Evolutionary conservation across 2,888 invertebrate species (phyloP).

Genomic region (Candidula unifasciata): DNA sequence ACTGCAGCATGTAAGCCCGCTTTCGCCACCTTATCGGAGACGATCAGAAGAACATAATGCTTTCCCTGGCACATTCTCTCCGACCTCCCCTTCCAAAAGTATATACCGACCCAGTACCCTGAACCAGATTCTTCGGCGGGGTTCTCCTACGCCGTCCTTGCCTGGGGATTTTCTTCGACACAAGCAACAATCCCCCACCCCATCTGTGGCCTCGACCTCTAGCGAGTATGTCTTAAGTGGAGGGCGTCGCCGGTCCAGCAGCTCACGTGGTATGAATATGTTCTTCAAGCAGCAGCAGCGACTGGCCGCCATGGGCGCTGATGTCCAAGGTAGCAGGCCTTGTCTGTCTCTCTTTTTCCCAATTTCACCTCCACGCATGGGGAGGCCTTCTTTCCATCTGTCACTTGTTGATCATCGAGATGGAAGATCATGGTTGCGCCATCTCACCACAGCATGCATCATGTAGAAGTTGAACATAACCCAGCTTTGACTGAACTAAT

Average conservation of each 20-base stretch:
- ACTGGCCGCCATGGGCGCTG: constrained; percentile 63
- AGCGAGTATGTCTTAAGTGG: constrained; percentile 47
- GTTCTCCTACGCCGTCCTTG: constrained; percentile 49
- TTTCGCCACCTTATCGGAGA: constrained; percentile 17
- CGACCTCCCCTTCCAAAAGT: neutral
- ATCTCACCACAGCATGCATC: constrained; percentile 1
- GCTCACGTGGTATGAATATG: constrained; percentile 67
- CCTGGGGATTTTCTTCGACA: constrained; percentile 45
- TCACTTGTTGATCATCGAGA: constrained; percentile 2
- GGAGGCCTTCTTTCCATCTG: constrained; percentile 10
- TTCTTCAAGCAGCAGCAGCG: constrained; percentile 69
- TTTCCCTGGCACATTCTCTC: constrained; percentile 15
- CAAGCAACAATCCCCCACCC: constrained; percentile 45
- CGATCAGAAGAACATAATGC: neutral
- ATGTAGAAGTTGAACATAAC: neutral
- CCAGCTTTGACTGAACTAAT: neutral
- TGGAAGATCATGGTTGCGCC: neutral
- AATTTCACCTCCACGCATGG: constrained; percentile 45
- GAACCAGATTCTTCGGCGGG: constrained; percentile 31
- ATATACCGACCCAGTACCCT: constrained; percentile 44
- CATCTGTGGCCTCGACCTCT: constrained; percentile 46
- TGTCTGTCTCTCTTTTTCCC: constrained; percentile 32
- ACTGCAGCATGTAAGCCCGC: neutral
- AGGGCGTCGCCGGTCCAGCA: constrained; percentile 44
- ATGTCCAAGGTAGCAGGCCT: constrained; percentile 64